Base-by-base conservation (phyloP, 1,140 invertebrate species). In the Teleopsis dalmanni region DNA sequence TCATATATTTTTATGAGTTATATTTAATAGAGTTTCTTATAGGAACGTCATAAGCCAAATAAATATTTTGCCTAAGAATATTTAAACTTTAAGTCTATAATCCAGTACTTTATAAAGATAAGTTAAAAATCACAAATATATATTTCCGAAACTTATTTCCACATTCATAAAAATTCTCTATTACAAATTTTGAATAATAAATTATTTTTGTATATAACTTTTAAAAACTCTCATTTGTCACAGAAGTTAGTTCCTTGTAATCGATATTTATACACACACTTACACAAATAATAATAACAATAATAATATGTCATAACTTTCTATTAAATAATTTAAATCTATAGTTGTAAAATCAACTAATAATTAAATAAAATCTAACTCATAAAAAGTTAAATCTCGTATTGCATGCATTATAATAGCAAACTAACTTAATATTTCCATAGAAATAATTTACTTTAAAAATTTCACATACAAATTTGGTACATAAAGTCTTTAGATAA, bases 391-490 rank as follows among this genome's bases (percentile, higher is more conserved):
- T 46, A 55, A 19, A 56, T 27, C 31, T 19, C 27, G 23, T 37
- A 23, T 16, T 36, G 13, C 14, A 37, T 37, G 33, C 4, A 16
- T 38, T 1, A 10, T n/a, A 27, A 27, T 26, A 35, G 35, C 33
- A 19, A 19, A 53, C 51, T 50, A 60, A 55, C 58, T 62, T 57
- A 52, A 49, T 59, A 46, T 21, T 31, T 31, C 9, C n/a, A 29
- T 31, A 31, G 31, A 29, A 27, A 43, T 18, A 55, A 55, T 37
- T 38, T 29, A 46, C 55, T 52, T 57, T 57, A 60, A 65, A 62
- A 65, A 58, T 58, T 58, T 56, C 62, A 65, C 59, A 54, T 59
- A 62, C 62, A 60, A 62, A 62, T 65, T 65, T 60, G 59, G 57
- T 65, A 62, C 54, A 57, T 54, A 65, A 65, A 65, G 57, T 65